phyloP scores from a whole-genome alignment of 2,113 vertebrate genomes.

The Garra rufa region DNA sequence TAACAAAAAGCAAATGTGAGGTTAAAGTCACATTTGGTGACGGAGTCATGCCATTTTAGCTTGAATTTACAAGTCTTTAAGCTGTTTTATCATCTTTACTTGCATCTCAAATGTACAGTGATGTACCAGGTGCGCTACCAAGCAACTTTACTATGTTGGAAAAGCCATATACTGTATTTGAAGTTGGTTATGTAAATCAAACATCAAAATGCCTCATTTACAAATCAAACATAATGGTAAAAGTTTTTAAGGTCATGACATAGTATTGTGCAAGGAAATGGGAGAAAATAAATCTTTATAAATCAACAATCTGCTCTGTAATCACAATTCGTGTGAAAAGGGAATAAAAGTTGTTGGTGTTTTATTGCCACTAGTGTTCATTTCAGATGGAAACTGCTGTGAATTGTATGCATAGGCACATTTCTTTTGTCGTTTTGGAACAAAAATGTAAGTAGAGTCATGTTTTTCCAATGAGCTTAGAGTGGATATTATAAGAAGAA shows the following conservation, averaged over 20 bases:
- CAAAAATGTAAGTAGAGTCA: too few species aligned
- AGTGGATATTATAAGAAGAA: background rate
- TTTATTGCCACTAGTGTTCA: background rate
- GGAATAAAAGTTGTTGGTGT: background rate
- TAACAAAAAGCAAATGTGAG: too few species aligned
- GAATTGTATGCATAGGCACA: background rate
- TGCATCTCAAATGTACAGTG: background rate
- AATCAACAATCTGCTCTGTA: background rate
- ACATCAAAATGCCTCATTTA: background rate
- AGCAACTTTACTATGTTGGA: background rate
- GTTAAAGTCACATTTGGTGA: too few species aligned
- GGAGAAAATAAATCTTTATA: background rate
- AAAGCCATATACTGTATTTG: background rate
- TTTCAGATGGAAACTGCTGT: too few species aligned
- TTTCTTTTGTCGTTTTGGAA: background rate
- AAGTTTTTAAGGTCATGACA: background rate
- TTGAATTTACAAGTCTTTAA: too few species aligned
- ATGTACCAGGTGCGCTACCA: background rate
- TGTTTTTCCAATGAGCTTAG: background rate
- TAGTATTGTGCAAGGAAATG: too few species aligned
- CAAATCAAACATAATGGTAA: background rate
- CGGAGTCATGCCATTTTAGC: too few species aligned
- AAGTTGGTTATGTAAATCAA: background rate
- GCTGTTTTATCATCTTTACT: too few species aligned
- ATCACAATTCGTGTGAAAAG: background rate